A percentile compares a stretch with the other conserved stretches of the same genome.
Evolutionary conservation across 2,113 vertebrate genomes (phyloP).

Genomic region (Petrocephalus zakoni): DNA sequence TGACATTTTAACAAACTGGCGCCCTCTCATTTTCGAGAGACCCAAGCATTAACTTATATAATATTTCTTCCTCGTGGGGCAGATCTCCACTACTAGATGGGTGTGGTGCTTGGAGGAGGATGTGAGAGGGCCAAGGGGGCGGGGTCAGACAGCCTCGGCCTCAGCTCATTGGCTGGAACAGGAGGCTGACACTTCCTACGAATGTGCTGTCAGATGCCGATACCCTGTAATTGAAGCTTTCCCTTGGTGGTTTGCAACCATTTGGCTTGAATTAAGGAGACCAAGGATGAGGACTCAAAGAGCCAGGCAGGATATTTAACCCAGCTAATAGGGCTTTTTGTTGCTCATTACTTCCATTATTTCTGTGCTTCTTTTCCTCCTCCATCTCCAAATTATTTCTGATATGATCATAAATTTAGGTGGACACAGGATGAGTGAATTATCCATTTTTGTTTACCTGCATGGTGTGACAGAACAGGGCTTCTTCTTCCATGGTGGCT

Average conservation of each 20-base stretch:
- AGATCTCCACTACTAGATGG: neutral
- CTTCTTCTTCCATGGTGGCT: neutral
- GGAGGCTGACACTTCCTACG: neutral
- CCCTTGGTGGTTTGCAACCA: slow-evolving; percentile 20
- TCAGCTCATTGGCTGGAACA: neutral
- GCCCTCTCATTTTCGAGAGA: neutral
- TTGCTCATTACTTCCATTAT: neutral
- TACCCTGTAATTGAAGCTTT: slow-evolving; percentile 20
- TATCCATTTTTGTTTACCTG: neutral
- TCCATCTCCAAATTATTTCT: neutral
- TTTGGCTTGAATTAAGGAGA: slow-evolving; percentile 26
- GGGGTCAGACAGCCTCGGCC: neutral
- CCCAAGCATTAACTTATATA: neutral
- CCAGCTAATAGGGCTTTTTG: neutral
- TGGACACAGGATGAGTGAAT: neutral
- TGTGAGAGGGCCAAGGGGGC: neutral
- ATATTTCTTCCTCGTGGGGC: neutral
- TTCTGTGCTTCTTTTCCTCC: neutral
- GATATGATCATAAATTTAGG: neutral
- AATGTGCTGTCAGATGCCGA: neutral
- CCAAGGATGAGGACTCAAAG: neutral
- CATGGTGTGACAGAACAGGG: neutral
- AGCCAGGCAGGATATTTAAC: neutral
- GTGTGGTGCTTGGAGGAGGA: neutral
- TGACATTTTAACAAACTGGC: neutral